Conservation (phyloP, 2,888 invertebrate species). For the Serrognathus titanus region DNA sequence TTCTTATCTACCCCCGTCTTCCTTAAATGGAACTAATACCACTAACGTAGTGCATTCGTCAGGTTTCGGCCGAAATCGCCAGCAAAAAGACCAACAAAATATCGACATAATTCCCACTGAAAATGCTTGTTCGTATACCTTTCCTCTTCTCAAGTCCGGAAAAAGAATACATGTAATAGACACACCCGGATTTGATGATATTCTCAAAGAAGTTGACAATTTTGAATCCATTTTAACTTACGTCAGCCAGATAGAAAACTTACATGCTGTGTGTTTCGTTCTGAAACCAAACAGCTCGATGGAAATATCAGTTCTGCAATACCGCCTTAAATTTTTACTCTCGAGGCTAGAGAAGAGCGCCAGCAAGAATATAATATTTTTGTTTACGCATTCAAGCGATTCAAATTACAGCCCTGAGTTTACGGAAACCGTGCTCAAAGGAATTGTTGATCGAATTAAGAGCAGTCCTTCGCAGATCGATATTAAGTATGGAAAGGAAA, state of each 20-base stretch:
- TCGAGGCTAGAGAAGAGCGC: conserved; percentile 41
- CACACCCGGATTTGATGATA: conserved; percentile 39
- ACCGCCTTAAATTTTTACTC: conserved; percentile 40
- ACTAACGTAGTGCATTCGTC: conserved; percentile 23
- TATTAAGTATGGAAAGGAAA: too few relatives aligned
- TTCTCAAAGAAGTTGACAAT: conserved; percentile 26
- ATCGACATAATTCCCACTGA: conserved; percentile 24
- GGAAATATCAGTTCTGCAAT: conserved; percentile 37
- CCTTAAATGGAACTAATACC: conserved; percentile 32
- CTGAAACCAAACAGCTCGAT: conserved; percentile 36
- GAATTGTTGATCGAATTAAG: conserved; percentile 30
- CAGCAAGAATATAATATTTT: conserved; percentile 39
- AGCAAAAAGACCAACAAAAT: conserved; percentile 24
- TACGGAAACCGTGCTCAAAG: conserved; percentile 32
- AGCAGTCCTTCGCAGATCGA: conserved; percentile 31
- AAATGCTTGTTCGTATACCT: conserved; percentile 64
- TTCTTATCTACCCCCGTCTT: conserved; percentile 34
- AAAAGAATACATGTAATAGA: conserved; percentile 38
- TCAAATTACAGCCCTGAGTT: conserved; percentile 37
- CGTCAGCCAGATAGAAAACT: conserved; percentile 33
- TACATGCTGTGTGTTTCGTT: conserved; percentile 40
- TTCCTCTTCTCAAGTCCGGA: conserved; percentile 17
- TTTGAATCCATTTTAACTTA: conserved; percentile 32
- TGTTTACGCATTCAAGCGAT: conserved; percentile 38
- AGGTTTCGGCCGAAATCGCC: too few relatives aligned